These are phyloP conservation scores for Tapirus indicus DNA, from an alignment of 2,797 vertebrate genomes.

Conservation along the genomic window DNA sequence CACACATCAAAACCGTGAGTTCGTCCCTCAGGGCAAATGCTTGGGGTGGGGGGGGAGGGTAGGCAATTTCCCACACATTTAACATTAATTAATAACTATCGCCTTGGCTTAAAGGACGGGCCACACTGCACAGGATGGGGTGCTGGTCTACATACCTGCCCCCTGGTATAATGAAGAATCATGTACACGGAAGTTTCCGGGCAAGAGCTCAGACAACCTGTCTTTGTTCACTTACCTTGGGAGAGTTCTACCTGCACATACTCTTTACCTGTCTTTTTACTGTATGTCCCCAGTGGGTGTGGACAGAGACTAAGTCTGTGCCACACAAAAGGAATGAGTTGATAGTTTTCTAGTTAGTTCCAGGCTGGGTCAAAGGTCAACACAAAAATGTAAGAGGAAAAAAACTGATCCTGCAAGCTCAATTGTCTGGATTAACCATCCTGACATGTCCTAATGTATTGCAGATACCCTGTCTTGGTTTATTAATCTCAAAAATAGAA, in stretches of 20 bases:
- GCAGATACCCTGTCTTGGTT: background rate
- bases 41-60: no score
- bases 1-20: background rate
- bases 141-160: background rate
- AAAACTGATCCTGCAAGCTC: background rate
- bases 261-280: background rate
- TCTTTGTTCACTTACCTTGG: background rate
- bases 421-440: background rate
- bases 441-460: background rate
- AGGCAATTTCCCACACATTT: background rate
- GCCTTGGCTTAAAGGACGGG: background rate
- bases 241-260: background rate
- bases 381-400: background rate
- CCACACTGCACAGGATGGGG: background rate
- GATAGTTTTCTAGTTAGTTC: background rate
- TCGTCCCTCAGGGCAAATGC: background rate
- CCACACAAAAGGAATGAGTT: background rate
- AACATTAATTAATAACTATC: rapidly evolving
- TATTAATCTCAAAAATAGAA: background rate
- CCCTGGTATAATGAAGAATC: background rate
- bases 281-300: background rate
- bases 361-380: background rate
- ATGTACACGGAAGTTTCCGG: background rate
- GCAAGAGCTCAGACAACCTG: background rate
- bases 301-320: background rate